Evolutionary conservation across 2,113 vertebrate genomes (phyloP).

Genomic region (Boulengeromyrus knoepffleri): DNA sequence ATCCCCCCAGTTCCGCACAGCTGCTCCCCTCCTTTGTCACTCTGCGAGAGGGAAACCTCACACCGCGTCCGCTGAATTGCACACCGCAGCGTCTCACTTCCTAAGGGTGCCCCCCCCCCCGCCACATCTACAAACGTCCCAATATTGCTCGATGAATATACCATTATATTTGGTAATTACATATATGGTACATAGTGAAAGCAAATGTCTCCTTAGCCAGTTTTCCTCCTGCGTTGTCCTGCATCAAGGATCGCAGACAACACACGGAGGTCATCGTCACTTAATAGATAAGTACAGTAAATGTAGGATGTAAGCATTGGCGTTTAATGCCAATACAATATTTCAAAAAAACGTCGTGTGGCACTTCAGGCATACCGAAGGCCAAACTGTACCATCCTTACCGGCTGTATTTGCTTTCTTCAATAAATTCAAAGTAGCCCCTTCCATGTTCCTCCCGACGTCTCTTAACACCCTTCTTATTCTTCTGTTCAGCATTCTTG

Average conservation of each 20-base stretch:
- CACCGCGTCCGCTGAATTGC: background rate
- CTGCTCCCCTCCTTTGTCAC: conserved; percentile 3
- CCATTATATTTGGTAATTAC: background rate
- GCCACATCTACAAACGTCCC: background rate
- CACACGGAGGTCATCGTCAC: background rate
- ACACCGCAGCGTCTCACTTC: background rate
- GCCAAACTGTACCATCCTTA: conserved; percentile 69
- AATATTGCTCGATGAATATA: background rate
- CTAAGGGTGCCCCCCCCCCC: background rate
- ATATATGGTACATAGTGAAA: background rate
- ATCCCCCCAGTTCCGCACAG: background rate
- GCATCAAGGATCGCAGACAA: background rate
- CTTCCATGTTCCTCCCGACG: conserved; percentile 97
- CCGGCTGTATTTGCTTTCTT: conserved; percentile 99
- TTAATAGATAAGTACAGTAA: background rate
- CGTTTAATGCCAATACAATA: conserved; percentile 68
- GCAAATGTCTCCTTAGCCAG: conserved; percentile 7
- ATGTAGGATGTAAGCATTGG: conserved; percentile 49
- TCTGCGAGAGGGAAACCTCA: conserved; percentile 7
- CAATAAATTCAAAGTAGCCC: conserved; percentile 98
- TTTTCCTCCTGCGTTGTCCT: background rate
- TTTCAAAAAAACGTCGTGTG: conserved; percentile 55
- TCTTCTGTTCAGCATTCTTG: conserved; percentile 90
- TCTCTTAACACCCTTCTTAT: conserved; percentile 97
- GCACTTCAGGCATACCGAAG: conserved; percentile 71